Conservation (phyloP, 2,113 vertebrate species). For the Pseudorhombus dupliciocellatus region DNA sequence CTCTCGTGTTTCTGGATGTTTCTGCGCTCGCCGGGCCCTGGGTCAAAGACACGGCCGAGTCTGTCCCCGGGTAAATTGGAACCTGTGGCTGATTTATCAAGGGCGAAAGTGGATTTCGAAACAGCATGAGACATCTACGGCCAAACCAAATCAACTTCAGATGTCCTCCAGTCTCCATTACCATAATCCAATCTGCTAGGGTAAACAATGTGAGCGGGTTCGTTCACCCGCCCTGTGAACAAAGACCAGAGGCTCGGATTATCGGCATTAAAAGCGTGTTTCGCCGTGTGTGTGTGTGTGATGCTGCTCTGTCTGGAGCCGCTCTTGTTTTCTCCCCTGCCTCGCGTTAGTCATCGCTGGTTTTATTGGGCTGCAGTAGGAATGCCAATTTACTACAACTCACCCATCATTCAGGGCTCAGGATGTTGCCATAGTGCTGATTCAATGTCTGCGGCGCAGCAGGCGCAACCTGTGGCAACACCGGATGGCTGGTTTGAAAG, state of each 20-base stretch:
- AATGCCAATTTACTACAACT: constrained; percentile 50
- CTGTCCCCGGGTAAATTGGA: constrained; percentile 22
- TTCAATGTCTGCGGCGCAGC: constrained; percentile 48
- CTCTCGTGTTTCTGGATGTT: constrained; percentile 18
- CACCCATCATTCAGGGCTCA: constrained; percentile 52
- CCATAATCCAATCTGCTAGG: constrained; percentile 60
- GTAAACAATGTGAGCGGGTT: constrained; percentile 54
- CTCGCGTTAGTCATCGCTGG: constrained; percentile 44
- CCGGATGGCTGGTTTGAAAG: constrained; percentile 29
- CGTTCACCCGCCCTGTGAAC: constrained; percentile 28
- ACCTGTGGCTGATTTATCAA: constrained; percentile 23
- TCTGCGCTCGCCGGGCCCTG: background rate
- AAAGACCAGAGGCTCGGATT: constrained; percentile 38
- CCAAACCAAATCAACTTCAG: constrained; percentile 64
- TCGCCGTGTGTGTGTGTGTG: constrained; percentile 1
- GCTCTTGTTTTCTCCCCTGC: constrained; percentile 50
- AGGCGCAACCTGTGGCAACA: constrained; percentile 42
- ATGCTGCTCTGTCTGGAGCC: constrained; percentile 19
- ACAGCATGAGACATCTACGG: constrained; percentile 35
- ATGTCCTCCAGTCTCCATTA: constrained; percentile 50
- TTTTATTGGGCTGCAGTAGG: constrained; percentile 35
- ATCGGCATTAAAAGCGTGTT: constrained; percentile 31
- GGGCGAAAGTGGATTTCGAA: constrained; percentile 48
- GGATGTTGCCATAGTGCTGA: constrained; percentile 58
- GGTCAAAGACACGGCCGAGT: constrained; percentile 12